Conservation (phyloP, 2,888 invertebrate species). For the Apocheima hispidaria region DNA sequence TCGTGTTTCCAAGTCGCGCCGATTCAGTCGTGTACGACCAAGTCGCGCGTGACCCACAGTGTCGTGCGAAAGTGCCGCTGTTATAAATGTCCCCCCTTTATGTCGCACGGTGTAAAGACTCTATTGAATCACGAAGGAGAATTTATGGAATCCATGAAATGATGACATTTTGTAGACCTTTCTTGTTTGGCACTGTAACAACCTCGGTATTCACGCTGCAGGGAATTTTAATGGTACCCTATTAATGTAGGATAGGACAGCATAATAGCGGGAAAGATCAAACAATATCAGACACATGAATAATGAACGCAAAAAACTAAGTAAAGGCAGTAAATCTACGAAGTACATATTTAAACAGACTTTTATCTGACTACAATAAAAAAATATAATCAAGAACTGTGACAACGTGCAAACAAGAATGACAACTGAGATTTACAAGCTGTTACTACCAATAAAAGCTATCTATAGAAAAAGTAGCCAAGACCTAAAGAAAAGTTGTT, state of each 20-base stretch:
- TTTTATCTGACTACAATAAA: background rate
- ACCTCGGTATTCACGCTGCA: slow-evolving; percentile 30
- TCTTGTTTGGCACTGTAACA: slow-evolving; percentile 39
- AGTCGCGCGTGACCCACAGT: slow-evolving; percentile 48
- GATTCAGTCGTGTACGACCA: slow-evolving; percentile 38
- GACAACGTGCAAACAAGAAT: slow-evolving; percentile 1
- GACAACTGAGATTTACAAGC: slow-evolving; percentile 7
- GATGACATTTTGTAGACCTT: slow-evolving; percentile 39
- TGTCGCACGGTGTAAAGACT: slow-evolving; percentile 46
- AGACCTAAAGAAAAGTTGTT: slow-evolving; percentile 40
- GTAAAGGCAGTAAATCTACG: slow-evolving; percentile 9
- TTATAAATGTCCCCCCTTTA: slow-evolving; percentile 46
- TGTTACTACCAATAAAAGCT: slow-evolving; percentile 36
- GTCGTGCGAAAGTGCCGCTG: slow-evolving; percentile 48
- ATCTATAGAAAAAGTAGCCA: slow-evolving; percentile 37
- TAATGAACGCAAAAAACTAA: slow-evolving; percentile 9
- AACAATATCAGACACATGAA: slow-evolving; percentile 14
- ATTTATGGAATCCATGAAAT: slow-evolving; percentile 47
- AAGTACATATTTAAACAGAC: slow-evolving; percentile 1
- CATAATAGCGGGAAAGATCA: slow-evolving; percentile 22
- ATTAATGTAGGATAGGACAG: slow-evolving; percentile 24
- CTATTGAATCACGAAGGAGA: slow-evolving; percentile 47
- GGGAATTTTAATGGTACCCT: slow-evolving; percentile 32
- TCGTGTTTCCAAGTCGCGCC: slow-evolving; percentile 34
- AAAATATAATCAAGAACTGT: slow-evolving; percentile 5